phyloP scores from a whole-genome alignment of 2,888 invertebrate species.

The Tetramorium bicarinatum region DNA sequence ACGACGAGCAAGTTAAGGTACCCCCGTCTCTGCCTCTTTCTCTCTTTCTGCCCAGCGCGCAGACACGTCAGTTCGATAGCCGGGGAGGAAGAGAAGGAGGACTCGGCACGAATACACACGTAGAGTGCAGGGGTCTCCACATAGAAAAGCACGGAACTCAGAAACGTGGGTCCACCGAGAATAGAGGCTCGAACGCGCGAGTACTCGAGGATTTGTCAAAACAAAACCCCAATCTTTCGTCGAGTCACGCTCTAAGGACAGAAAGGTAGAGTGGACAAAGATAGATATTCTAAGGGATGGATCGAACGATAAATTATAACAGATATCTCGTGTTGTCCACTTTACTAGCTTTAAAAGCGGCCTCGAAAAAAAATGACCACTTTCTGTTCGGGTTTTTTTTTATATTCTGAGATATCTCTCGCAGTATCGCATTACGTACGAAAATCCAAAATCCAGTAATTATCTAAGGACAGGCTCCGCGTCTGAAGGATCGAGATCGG shows the following conservation, averaged over 20 bases:
- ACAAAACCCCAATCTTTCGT: conserved; percentile 82
- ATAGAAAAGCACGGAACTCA: conserved; percentile 44
- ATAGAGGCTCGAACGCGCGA: conserved; percentile 71
- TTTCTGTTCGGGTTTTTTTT: conserved; percentile 62
- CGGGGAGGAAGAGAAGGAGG: conserved; percentile 12
- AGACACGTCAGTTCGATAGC: conserved; percentile 53
- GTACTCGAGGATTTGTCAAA: conserved; percentile 83
- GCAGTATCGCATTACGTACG: conserved; percentile 67
- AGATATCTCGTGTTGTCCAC: conserved; percentile 45
- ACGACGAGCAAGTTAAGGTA: conserved; percentile 75
- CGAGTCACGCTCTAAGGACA: conserved; percentile 82
- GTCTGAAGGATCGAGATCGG: conserved; percentile 66
- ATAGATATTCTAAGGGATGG: background rate
- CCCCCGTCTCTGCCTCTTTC: conserved; percentile 36
- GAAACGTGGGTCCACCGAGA: conserved; percentile 41
- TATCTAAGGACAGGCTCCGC: conserved; percentile 66
- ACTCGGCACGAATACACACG: conserved; percentile 43
- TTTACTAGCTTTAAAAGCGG: conserved; percentile 68
- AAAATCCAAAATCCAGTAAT: conserved; percentile 78
- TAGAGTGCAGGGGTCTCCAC: conserved; percentile 51
- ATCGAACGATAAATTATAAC: conserved; percentile 31
- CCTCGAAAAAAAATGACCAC: conserved; percentile 68
- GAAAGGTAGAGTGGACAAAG: conserved; percentile 30
- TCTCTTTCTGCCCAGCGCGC: conserved; percentile 10
- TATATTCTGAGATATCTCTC: conserved; percentile 48